Percentiles rank a stretch among this genome's conserved stretches.
These are phyloP conservation scores for Syngnathus typhle DNA, from an alignment of 2,113 vertebrate genomes.

Conservation along the genomic window DNA sequence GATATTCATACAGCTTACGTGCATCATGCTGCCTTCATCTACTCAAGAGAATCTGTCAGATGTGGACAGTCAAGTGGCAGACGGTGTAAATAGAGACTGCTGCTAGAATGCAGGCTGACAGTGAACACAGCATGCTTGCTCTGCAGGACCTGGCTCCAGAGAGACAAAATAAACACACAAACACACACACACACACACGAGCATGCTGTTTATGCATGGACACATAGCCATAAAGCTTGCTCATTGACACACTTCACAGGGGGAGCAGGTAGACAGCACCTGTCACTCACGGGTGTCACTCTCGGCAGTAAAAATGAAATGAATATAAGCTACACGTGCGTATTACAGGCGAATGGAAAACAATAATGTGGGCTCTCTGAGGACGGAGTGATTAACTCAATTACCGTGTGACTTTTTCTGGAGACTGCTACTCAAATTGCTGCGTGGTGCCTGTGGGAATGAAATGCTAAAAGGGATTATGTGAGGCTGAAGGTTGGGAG, in stretches of 20 bases:
- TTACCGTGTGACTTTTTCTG: conserved; percentile 22
- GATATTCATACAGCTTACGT: neutral
- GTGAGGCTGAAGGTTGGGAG: conserved; percentile 6
- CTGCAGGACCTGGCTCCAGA: conserved; percentile 52
- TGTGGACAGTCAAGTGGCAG: conserved; percentile 42
- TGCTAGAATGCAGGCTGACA: conserved; percentile 50
- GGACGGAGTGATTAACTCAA: neutral
- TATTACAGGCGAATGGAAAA: neutral
- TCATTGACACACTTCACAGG: neutral
- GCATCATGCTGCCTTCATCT: neutral
- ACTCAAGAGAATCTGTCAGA: conserved; percentile 22
- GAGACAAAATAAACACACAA: conserved; percentile 15
- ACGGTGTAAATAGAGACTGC: conserved; percentile 58
- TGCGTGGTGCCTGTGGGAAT: conserved; percentile 2
- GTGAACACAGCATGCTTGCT: conserved; percentile 52
- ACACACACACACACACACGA: neutral
- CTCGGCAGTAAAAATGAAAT: neutral
- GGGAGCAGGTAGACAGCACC: neutral
- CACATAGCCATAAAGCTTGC: neutral
- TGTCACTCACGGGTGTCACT: neutral
- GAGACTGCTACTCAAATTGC: conserved; percentile 5
- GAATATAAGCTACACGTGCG: neutral
- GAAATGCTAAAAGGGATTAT: conserved; percentile 11
- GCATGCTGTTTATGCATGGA: neutral
- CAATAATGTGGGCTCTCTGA: neutral